Percentiles rank a stretch among this genome's conserved stretches.
These are phyloP conservation scores for Drosophila falleni DNA, from an alignment of 2,888 invertebrate species.

Conservation along the genomic window DNA sequence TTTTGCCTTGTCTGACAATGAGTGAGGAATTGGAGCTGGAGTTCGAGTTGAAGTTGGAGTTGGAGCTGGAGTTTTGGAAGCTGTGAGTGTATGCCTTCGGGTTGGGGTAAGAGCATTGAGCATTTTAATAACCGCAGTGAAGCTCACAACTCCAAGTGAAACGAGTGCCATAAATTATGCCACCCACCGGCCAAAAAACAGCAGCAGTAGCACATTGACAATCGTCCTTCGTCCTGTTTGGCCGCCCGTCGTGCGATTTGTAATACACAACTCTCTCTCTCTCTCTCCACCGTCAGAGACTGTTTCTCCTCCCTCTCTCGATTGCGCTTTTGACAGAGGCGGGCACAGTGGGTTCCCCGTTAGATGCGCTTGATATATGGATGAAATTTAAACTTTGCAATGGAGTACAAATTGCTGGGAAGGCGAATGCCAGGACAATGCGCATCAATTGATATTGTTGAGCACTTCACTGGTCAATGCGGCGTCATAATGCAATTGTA, in stretches of 20 bases:
- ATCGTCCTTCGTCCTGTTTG: slow-evolving; percentile 47
- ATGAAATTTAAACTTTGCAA: slow-evolving; percentile 68
- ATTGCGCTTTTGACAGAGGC: slow-evolving; percentile 76
- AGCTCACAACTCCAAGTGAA: slow-evolving; percentile 48
- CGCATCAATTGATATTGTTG: slow-evolving; percentile 62
- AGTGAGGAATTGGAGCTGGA: slow-evolving; percentile 19
- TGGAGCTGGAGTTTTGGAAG: slow-evolving; percentile 24
- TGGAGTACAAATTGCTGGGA: slow-evolving; percentile 28
- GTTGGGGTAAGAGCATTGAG: slow-evolving; percentile 78
- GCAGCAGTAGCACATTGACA: slow-evolving; percentile 50
- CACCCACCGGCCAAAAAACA: slow-evolving; percentile 67
- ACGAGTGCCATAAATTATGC: slow-evolving; percentile 77
- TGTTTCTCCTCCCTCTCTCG: slow-evolving; percentile 22
- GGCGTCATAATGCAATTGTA: slow-evolving; percentile 81
- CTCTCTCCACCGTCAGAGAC: too few species aligned
- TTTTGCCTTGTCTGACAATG: slow-evolving; percentile 64
- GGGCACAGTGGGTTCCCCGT: slow-evolving; percentile 39
- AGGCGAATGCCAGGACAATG: slow-evolving; percentile 37
- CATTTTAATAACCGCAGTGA: slow-evolving; percentile 77
- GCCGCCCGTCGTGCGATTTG: slow-evolving; percentile 83
- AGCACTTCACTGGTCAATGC: slow-evolving; percentile 65
- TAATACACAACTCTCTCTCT: slow-evolving; percentile 70
- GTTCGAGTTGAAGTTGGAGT: slow-evolving; percentile 10
- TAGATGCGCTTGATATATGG: slow-evolving; percentile 70
- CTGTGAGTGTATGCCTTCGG: slow-evolving; percentile 7